Base-by-base conservation (phyloP, 1,140 invertebrate genomes). In the Eubasilissa regina region DNA sequence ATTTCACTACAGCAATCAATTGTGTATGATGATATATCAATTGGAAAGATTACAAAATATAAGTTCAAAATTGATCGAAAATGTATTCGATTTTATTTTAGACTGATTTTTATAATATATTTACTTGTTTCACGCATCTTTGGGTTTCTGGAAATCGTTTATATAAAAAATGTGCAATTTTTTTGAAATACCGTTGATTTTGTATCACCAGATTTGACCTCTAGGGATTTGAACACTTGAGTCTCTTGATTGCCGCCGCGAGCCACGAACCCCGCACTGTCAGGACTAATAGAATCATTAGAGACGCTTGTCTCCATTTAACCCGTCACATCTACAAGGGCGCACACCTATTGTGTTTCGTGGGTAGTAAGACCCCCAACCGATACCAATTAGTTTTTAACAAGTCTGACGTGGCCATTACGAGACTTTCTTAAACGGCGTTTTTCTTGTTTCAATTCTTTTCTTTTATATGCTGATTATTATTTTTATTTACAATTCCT, bases 261-360 rank as follows among this genome's bases (percentile, higher is more conserved):
- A 44, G 13, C 60, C 19, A 35, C 64, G 12, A 68, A 68, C 64
- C 64, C 64, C 11, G 0, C n/a, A 68, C 15, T 15, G 60, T 0
- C 19, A 12, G 68, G 44, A 44, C 68, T 80, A 80, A 80, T 80
- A 80, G 75, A 80, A 80, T 77, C 79, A 80, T 80, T 80, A 80
- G 79, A 72, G 75, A 80, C 66, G 78, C 72, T 75, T 80, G 73
- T 76, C 73, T 80, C 78, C 73, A 53, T 58, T 80, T 80, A 80
- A 74, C 72, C 62, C 60, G 68, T 73, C 68, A 73, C 21, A n/a
- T 47, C 56, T 44, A 44, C 47, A 44, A 55, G 68, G 68, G 68
- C 51, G 68, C 48, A 73, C 68, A 53, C 68, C 45, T 13, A 35
- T 70, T 70, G 66, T 70, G 45, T 9, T 70, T 19, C 9, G 47